Evolutionary conservation across 2,888 invertebrate genomes (phyloP).

Genomic region (Parnassius mnemosyne): DNA sequence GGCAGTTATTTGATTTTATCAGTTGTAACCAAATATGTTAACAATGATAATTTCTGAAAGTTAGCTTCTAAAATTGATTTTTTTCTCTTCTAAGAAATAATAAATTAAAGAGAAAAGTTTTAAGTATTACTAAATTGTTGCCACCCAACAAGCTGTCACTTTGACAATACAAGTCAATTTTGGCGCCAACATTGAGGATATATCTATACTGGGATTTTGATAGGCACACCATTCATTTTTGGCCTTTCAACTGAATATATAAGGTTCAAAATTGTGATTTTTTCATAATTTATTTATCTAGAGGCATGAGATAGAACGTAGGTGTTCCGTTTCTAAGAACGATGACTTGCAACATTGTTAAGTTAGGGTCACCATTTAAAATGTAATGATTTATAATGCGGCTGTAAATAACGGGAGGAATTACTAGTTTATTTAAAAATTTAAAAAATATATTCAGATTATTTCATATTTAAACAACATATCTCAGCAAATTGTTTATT

Average conservation of each 20-base stretch:
- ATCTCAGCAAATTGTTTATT: no score
- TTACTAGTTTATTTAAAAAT: no score
- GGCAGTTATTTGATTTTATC: slow-evolving; percentile 48
- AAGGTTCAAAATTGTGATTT: slow-evolving; percentile 36
- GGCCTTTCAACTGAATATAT: slow-evolving; percentile 18
- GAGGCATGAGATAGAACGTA: slow-evolving; percentile 49
- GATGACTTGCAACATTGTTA: slow-evolving; percentile 58
- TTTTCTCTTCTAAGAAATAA: background rate
- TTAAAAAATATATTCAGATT: no score
- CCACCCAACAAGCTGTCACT: slow-evolving; percentile 71
- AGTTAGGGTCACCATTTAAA: slow-evolving; percentile 21
- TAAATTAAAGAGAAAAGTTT: background rate
- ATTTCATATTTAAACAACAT: no score
- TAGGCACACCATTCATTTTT: slow-evolving; percentile 19
- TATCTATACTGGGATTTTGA: slow-evolving; percentile 21
- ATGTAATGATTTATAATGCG: background rate
- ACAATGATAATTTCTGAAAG: background rate
- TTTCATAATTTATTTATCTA: slow-evolving; percentile 30
- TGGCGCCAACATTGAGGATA: slow-evolving; percentile 57
- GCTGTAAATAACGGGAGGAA: no score
- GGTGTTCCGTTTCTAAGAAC: slow-evolving; percentile 74
- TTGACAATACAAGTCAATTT: slow-evolving; percentile 69
- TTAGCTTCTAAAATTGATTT: background rate
- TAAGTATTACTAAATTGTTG: slow-evolving; percentile 40
- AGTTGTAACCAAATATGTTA: background rate